Base-by-base conservation (phyloP, 2,113 vertebrate genomes). In the Chauna torquata region DNA sequence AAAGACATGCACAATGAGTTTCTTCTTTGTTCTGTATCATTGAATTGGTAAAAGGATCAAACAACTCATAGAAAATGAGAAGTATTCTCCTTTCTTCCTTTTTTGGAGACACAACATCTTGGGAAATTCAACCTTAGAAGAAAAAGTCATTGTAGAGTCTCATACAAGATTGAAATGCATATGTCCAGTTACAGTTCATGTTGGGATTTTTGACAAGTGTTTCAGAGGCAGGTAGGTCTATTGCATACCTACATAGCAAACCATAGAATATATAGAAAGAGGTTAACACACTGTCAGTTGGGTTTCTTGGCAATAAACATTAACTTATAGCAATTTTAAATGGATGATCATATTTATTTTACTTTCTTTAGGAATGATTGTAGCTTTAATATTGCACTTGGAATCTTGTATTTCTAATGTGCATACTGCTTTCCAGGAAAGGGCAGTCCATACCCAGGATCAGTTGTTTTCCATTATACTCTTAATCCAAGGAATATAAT, bases 401-500 rank as follows among this genome's bases (percentile, higher is more conserved):
- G 44, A 76, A 97, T 92, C 86, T 80, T n/a, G 15, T 59, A 68
- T 55, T 77, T 70, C n/a, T 95, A 80, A 44, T 0, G 2, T 85
- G 36, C 11, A 30, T 70, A 25, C 45, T 87, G 64, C 74, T 83
- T 58, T 79, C 79, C 50, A 79, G 80, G 57, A 82, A 45, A 92
- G 28, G 30, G 61, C 8, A 87, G 22, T 70, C 52, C 57, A 59
- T 32, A 80, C 30, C 34, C 66, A 71, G 42, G 23, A 70, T 97
- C 90, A 98, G 77, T 98, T 93, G 28, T 7, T 93, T 91, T 66
- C 97, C 62, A 99, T 99, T 54, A 96, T 81, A 34, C 1, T 74
- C 8, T 98, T 95, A 49, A 99, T 99, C 99, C 99, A 99, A 81
- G 97, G 47, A 38, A 98, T 68, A 66, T 98, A 99, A 40, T 92